Evolutionary conservation across 1,140 invertebrate genomes (phyloP).

Genomic region (Caenorhabditis briggsae): DNA sequence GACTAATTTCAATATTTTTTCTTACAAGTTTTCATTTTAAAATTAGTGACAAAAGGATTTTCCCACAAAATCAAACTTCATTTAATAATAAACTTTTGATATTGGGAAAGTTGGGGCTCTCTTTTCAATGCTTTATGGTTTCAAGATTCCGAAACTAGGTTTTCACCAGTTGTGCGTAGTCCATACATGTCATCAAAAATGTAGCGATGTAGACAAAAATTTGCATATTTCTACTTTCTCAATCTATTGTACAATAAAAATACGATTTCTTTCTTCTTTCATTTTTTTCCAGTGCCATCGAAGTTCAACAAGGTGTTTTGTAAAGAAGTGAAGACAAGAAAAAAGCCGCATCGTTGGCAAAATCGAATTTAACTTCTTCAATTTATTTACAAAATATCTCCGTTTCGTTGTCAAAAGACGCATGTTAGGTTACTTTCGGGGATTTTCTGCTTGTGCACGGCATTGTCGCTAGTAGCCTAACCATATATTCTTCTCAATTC

Average conservation of each 20-base stretch:
- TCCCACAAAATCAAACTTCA: no score
- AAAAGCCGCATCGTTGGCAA: constrained; percentile 8
- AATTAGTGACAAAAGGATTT: no score
- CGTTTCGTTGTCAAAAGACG: constrained; percentile 51
- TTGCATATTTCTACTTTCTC: constrained; percentile 7
- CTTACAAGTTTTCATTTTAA: no score
- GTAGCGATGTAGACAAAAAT: constrained; percentile 1
- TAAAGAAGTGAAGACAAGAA: neutral
- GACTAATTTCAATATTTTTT: no score
- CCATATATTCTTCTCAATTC: constrained; percentile 25
- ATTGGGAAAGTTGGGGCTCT: no score
- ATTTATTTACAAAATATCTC: constrained; percentile 49
- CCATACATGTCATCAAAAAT: constrained; percentile 2
- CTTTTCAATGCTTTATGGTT: no score
- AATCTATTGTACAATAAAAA: neutral
- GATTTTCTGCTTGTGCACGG: neutral
- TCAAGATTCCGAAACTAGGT: no score
- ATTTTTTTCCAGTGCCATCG: neutral
- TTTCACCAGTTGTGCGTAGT: neutral
- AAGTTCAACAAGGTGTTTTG: neutral
- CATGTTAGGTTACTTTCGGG: neutral
- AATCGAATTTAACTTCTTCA: constrained; percentile 52
- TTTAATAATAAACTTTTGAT: no score
- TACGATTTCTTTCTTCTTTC: neutral
- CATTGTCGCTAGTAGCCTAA: neutral